Conservation (phyloP, 2,113 vertebrate genomes). For the Cyanoramphus novaezelandiae region DNA sequence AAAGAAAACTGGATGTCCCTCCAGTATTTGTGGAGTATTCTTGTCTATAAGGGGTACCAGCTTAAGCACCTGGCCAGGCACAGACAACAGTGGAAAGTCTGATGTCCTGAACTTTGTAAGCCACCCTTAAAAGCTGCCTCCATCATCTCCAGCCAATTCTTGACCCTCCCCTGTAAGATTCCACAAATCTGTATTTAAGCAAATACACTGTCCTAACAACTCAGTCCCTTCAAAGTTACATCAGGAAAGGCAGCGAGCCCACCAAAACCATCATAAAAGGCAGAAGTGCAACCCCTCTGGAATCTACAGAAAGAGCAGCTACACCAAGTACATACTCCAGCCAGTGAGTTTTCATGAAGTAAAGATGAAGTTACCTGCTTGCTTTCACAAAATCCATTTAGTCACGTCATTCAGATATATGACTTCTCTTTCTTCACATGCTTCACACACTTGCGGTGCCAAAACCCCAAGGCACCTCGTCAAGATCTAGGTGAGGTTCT, state of each 20-base stretch:
- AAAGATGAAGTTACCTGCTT: not conserved
- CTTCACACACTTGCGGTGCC: not conserved
- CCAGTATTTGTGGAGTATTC: not conserved
- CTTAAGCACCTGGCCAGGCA: not conserved
- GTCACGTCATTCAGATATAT: not conserved
- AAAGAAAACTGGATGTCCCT: not conserved
- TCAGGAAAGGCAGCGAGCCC: not conserved
- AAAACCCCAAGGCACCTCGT: not conserved
- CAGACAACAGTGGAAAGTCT: not conserved
- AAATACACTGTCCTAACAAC: not conserved
- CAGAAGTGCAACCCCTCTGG: not conserved
- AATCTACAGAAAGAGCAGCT: not conserved
- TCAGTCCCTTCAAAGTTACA: not conserved
- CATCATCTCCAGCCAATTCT: not conserved
- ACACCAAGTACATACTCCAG: not conserved
- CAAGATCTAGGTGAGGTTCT: not conserved
- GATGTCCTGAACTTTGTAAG: fast-evolving
- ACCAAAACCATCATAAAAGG: not conserved
- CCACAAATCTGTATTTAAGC: not conserved
- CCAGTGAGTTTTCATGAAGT: not conserved
- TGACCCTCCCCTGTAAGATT: not conserved
- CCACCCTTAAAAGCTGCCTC: not conserved
- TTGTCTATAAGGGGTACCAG: not conserved
- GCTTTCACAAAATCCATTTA: not conserved
- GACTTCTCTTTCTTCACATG: not conserved